Evolutionary conservation across 30 jellyfish, hydroid and myxozoan genomes (phyloP).

Genomic region (Sanderia malayensis): DNA sequence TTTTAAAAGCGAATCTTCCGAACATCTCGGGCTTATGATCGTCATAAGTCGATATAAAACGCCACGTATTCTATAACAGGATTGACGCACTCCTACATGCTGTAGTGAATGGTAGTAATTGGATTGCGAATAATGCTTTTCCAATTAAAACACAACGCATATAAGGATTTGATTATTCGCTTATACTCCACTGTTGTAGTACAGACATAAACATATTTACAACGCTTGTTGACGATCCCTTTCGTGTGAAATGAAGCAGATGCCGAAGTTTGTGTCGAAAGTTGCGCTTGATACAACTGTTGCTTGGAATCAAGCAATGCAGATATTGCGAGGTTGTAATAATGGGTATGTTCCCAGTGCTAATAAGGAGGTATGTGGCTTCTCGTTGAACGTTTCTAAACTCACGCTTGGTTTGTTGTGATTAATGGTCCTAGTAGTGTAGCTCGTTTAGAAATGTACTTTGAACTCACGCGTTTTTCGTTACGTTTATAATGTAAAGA

Average conservation of each 20-base stretch:
- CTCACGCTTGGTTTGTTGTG: too few relatives aligned
- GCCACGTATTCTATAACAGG: background rate
- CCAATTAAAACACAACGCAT: background rate
- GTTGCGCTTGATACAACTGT: background rate
- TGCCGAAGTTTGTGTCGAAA: constrained; percentile 5
- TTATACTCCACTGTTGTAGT: too few relatives aligned
- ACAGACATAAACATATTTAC: too few relatives aligned
- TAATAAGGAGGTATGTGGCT: background rate
- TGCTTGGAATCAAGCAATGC: constrained; percentile 2
- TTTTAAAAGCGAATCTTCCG: background rate
- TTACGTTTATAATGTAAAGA: too few relatives aligned
- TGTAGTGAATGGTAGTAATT: background rate
- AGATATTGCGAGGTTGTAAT: background rate
- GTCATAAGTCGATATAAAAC: background rate
- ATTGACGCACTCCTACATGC: background rate
- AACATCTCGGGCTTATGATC: background rate
- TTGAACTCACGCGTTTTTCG: too few relatives aligned
- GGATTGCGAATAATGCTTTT: background rate
- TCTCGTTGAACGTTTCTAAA: background rate
- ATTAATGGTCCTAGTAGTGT: too few relatives aligned
- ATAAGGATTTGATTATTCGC: background rate
- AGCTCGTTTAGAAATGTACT: too few relatives aligned
- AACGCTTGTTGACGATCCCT: background rate
- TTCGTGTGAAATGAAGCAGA: background rate
- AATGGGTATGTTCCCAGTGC: background rate